phyloP scores from a whole-genome alignment of 2,888 invertebrate species.

The Stenotaenia linearis region DNA sequence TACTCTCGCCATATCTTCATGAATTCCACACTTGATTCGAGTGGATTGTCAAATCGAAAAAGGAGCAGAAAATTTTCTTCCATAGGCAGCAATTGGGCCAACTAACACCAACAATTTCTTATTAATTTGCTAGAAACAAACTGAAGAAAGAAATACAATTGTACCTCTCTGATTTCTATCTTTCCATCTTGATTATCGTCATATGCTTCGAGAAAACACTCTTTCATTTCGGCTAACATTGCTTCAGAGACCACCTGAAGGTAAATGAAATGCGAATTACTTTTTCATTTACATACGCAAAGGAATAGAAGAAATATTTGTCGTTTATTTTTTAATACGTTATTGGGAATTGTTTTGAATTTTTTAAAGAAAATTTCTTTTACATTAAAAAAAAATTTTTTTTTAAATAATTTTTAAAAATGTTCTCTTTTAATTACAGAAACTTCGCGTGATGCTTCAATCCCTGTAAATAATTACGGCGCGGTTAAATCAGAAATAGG shows the following conservation, averaged over 20 bases:
- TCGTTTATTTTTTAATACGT: too few species aligned
- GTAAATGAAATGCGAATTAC: slow-evolving; percentile 27
- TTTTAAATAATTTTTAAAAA: too few species aligned
- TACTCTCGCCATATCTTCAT: slow-evolving; percentile 98
- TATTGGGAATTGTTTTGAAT: too few species aligned
- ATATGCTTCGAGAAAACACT: slow-evolving; percentile 91
- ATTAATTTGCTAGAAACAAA: too few species aligned
- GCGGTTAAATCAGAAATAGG: neutral
- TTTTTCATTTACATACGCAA: neutral
- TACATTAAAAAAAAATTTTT: too few species aligned
- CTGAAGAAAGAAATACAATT: too few species aligned
- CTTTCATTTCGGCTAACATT: slow-evolving; percentile 80
- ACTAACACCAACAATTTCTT: too few species aligned
- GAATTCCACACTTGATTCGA: slow-evolving; percentile 91
- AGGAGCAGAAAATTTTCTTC: slow-evolving; percentile 89
- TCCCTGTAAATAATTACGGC: neutral
- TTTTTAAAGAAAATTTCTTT: too few species aligned
- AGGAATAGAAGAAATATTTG: neutral
- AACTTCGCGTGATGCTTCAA: neutral
- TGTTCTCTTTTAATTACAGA: neutral
- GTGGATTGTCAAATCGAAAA: slow-evolving; percentile 86
- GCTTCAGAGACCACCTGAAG: slow-evolving; percentile 81
- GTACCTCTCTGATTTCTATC: slow-evolving; percentile 90
- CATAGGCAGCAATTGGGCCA: slow-evolving; percentile 87
- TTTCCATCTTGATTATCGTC: slow-evolving; percentile 93